Conservation (phyloP, 2,113 vertebrate species). For the Antidorcas marsupialis region DNA sequence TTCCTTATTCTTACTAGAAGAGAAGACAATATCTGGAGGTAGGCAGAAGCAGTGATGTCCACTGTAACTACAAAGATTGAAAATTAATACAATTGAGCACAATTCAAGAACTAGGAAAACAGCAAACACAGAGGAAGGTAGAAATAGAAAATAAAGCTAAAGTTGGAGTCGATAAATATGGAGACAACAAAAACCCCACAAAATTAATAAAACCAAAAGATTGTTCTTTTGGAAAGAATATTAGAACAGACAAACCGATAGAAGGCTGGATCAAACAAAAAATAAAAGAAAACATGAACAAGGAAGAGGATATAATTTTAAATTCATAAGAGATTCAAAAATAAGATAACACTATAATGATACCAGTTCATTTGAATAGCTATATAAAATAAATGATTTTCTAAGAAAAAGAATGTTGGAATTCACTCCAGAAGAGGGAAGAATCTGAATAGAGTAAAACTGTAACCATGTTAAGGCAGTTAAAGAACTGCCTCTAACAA, state of each 20-base stretch:
- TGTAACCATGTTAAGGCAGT: neutral
- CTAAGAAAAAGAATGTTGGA: neutral
- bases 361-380: neutral
- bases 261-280: neutral
- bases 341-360: neutral
- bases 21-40: neutral
- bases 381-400: neutral
- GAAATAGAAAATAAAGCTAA: neutral
- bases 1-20: neutral
- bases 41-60: neutral
- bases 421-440: neutral
- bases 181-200: neutral
- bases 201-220: neutral
- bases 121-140: neutral
- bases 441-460: neutral
- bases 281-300: neutral
- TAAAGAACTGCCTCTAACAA: neutral
- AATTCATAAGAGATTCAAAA: conserved; percentile 8
- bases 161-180: neutral
- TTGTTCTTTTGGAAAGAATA: neutral
- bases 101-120: conserved; percentile 12
- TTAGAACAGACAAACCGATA: neutral
- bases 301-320: conserved; percentile 1
- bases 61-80: neutral
- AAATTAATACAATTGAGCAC: neutral